These are phyloP conservation scores for Hyperopisus bebe DNA, from an alignment of 2,113 vertebrate species.

Conservation along the genomic window DNA sequence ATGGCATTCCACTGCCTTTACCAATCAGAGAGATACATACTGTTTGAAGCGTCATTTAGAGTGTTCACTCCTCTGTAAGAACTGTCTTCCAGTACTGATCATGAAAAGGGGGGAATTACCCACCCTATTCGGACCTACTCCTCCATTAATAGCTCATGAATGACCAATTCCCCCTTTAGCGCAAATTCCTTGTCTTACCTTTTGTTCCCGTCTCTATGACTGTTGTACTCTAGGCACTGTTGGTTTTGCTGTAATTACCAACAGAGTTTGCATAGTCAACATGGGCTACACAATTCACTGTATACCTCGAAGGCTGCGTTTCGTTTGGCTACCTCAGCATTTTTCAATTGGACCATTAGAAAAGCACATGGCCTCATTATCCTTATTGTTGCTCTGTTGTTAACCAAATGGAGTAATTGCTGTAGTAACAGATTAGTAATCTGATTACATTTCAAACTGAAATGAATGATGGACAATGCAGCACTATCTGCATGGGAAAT, in stretches of 20 bases:
- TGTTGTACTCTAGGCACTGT: background rate
- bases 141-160: background rate
- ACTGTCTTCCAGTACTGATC: background rate
- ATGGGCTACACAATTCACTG: background rate
- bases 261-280: background rate
- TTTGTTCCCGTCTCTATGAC: background rate
- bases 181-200: background rate
- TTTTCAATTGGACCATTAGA: background rate
- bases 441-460: background rate
- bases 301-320: background rate
- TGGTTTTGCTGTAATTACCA: background rate
- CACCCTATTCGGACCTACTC: background rate
- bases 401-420: background rate
- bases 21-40: background rate
- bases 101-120: background rate
- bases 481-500: background rate
- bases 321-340: background rate
- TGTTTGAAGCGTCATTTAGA: background rate
- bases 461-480: background rate
- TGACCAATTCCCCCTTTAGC: background rate
- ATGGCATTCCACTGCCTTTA: background rate
- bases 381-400: background rate
- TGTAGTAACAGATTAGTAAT: background rate
- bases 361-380: background rate
- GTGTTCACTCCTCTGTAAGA: background rate